Evolutionary conservation across 2,113 vertebrate species (phyloP), one percentile per base, ranked within the genome.

Genomic region (Bos javanicus): DNA sequence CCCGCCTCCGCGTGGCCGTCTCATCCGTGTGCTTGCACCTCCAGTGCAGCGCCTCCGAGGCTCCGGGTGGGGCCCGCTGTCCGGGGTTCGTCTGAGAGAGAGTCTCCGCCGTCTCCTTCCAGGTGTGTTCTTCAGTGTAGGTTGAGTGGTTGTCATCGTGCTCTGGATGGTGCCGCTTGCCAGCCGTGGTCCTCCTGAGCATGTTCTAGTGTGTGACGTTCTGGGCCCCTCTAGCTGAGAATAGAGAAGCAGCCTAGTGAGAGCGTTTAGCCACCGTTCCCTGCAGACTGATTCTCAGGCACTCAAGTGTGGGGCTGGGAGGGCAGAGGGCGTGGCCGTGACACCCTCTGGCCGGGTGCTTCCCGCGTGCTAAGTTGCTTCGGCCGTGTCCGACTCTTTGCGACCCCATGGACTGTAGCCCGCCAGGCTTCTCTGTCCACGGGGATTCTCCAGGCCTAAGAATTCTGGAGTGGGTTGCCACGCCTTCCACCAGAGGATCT

Each of bases 41-140:
- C 46, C 5, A 11, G 6, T 4, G 39, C 25, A 50, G 76, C 15
- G 25, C 16, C 23, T 28, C 52, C 6, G 30, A 80, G 76, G 56
- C 64, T 2, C 80, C 5, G 5, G 33, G 16, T 19, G 36, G 84
- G 48, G 17, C 1, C 33, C 83, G 2, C 17, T 0, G 28, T 36
- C 43, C 83, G n/a, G 15, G 48, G n/a, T 12, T 71, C 10, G 17
- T 64, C 21, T 23, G 21, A 28, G 59, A 62, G 87, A 9, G 56
- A 16, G 0, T 15, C 25, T 21, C 8, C 21, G 30, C 36, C 0
- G 0, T 2, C 62, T 17, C 4, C 74, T 28, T 19, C 17, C n/a
- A 30, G 33, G 19, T n/a, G 4, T 43, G 52, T 50, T 30, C n/a
- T 52, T 4, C 78, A 12, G 5, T 46, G 90, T 9, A 0, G 0